Conservation (phyloP, 2,113 vertebrate genomes). For the Burhinus oedicnemus region DNA sequence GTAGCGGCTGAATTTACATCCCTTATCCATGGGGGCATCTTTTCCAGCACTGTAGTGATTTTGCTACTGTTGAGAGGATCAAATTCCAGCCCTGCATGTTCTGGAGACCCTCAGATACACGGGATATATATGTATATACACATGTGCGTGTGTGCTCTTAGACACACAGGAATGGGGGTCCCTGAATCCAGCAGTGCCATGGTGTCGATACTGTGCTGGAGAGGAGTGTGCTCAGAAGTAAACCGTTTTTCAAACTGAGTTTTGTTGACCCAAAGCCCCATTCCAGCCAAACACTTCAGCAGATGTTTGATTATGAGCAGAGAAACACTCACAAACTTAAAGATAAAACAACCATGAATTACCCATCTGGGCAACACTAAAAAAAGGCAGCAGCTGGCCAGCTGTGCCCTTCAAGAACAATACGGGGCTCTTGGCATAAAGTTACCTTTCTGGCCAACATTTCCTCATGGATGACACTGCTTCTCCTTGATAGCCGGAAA, state of each 20-base stretch:
- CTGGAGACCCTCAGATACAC: background rate
- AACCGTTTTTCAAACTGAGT: background rate
- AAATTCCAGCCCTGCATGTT: background rate
- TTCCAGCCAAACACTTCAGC: background rate
- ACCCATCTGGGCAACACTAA: background rate
- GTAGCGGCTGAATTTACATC: background rate
- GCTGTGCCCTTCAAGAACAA: background rate
- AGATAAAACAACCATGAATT: background rate
- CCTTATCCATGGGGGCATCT: rapidly evolving
- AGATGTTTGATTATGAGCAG: background rate
- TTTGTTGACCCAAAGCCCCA: background rate
- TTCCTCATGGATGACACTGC: background rate
- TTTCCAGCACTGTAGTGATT: background rate
- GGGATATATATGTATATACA: background rate
- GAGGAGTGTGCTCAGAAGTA: background rate
- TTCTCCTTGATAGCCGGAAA: background rate
- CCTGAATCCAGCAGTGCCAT: rapidly evolving
- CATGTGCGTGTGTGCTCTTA: background rate
- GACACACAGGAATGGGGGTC: background rate
- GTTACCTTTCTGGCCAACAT: background rate
- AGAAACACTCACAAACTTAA: background rate
- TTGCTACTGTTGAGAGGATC: background rate
- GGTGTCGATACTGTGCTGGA: background rate
- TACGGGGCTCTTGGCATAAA: background rate
- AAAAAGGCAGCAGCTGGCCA: background rate